phyloP scores from a whole-genome alignment of 2,113 vertebrate genomes.

The Clinocottus analis region DNA sequence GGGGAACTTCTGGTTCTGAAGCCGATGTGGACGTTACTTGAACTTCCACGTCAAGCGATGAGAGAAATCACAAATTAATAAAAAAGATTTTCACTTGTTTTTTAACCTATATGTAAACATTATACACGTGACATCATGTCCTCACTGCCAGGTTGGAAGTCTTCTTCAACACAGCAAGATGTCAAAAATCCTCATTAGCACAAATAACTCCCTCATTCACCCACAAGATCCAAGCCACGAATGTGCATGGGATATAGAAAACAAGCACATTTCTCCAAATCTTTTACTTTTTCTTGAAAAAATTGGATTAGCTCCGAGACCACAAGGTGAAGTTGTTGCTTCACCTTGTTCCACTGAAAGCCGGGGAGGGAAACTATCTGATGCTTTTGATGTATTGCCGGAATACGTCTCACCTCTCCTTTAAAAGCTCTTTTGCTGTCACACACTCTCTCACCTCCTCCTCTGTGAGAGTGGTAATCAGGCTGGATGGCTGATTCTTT shows the following conservation, averaged over 20 bases:
- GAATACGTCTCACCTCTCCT: constrained; percentile 35
- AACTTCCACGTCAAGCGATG: no score
- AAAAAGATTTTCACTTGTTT: no score
- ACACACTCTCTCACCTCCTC: constrained; percentile 24
- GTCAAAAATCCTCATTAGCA: background rate
- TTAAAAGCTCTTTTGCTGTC: constrained; percentile 45
- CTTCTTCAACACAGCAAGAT: background rate
- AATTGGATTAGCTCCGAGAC: background rate
- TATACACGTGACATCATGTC: background rate
- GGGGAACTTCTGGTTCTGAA: background rate
- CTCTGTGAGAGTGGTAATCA: constrained; percentile 67
- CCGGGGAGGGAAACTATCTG: constrained; percentile 7
- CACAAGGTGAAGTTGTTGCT: constrained; percentile 10
- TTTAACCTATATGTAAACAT: background rate
- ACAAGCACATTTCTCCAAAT: background rate
- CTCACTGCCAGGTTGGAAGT: background rate
- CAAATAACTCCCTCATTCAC: background rate
- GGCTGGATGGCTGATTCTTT: constrained; percentile 74
- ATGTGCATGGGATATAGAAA: background rate
- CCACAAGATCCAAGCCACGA: background rate
- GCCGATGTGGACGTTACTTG: no score
- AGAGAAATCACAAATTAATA: no score
- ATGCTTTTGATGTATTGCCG: constrained; percentile 37
- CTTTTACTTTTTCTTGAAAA: background rate
- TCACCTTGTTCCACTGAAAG: constrained; percentile 19